Percentiles rank a stretch among this genome's conserved stretches.
Conservation (phyloP, 2,113 vertebrate genomes). For the Clarias macrocephalus region DNA sequence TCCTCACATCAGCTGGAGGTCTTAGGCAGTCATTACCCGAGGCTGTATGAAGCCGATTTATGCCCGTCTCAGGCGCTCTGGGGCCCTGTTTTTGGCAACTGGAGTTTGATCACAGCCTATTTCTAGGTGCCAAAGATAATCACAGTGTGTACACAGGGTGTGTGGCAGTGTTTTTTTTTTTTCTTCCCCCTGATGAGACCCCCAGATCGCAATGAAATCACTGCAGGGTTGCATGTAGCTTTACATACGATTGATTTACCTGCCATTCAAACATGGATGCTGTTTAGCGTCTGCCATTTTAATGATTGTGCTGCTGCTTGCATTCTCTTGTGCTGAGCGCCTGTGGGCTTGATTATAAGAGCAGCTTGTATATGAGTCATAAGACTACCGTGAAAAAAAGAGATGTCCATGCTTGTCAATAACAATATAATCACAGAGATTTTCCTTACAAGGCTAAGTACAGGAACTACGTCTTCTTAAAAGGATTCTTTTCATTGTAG, state of each 20-base stretch:
- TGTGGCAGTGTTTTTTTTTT: conserved; percentile 13
- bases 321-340: conserved; percentile 23
- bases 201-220: conserved; percentile 44
- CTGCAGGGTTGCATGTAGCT: conserved; percentile 28
- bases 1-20: conserved; percentile 69
- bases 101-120: conserved; percentile 70
- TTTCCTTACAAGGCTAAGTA: conserved; percentile 5
- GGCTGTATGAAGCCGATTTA: conserved; percentile 72
- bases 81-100: conserved; percentile 64
- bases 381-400: not conserved
- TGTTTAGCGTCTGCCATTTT: conserved; percentile 32
- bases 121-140: conserved; percentile 67
- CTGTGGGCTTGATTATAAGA: conserved; percentile 36
- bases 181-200: conserved; percentile 35
- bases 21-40: conserved; percentile 73
- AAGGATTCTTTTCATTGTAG: not conserved
- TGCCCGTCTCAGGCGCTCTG: conserved; percentile 67
- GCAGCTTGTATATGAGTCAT: conserved; percentile 9
- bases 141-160: conserved; percentile 23
- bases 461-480: not conserved
- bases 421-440: not conserved
- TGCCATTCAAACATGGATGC: conserved; percentile 53
- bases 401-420: conserved; percentile 9
- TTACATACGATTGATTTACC: conserved; percentile 60
- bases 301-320: not conserved